These are phyloP conservation scores for Tupiocoris notatus DNA, from an alignment of 2,888 invertebrate species.

Conservation along the genomic window DNA sequence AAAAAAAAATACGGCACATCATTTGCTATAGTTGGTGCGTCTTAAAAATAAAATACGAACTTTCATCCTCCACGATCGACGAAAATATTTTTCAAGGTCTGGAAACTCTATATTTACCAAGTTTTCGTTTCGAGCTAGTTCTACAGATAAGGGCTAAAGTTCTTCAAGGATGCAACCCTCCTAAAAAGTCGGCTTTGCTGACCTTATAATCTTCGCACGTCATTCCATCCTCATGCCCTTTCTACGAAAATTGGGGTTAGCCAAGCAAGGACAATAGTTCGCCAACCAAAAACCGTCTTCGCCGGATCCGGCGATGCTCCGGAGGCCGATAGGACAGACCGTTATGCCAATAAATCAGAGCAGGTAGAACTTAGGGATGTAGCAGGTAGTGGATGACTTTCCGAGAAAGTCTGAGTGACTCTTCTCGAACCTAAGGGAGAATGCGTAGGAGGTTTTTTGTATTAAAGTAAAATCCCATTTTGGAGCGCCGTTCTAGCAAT, in stretches of 20 bases:
- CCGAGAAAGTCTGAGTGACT: constrained; percentile 5
- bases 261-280: constrained; percentile 5
- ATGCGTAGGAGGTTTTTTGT: too few species aligned
- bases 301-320: not conserved
- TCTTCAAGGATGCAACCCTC: not conserved
- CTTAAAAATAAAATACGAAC: too few species aligned
- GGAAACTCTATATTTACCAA: too few species aligned
- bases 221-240: not conserved
- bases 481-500: too few species aligned
- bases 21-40: too few species aligned
- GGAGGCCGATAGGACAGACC: not conserved
- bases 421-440: too few species aligned
- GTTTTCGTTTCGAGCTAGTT: too few species aligned
- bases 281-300: not conserved
- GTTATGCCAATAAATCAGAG: constrained; percentile 34
- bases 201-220: constrained; percentile 31
- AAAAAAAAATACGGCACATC: too few species aligned
- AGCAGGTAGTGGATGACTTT: not conserved
- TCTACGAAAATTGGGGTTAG: constrained; percentile 12
- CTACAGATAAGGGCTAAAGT: too few species aligned
- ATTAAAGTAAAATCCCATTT: too few species aligned
- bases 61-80: too few species aligned
- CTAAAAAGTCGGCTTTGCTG: constrained; percentile 31
- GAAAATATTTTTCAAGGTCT: too few species aligned
- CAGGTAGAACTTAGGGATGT: constrained; percentile 1